phyloP scores from a whole-genome alignment of 2,888 invertebrate species.

The Mayetiola destructor region DNA sequence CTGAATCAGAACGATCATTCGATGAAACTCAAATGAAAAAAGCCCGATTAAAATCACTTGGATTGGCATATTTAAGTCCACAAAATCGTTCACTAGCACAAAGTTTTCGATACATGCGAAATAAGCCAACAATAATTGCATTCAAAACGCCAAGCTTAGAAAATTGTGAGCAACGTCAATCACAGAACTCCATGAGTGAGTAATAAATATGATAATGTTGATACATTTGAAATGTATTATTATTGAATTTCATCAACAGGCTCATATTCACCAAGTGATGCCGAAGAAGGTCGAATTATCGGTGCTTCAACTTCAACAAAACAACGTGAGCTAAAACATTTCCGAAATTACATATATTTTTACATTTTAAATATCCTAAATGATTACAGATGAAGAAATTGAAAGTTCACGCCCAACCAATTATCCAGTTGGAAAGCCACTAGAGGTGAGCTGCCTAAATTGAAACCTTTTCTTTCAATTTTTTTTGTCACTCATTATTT shows the following conservation, averaged over 20 bases:
- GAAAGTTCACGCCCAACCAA: slow-evolving; percentile 34
- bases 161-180: slow-evolving; percentile 44
- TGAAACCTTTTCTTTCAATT: no score
- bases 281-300: slow-evolving; percentile 45
- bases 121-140: slow-evolving; percentile 76
- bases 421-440: slow-evolving; percentile 65
- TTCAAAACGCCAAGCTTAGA: slow-evolving; percentile 72
- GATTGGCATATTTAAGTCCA: slow-evolving; percentile 54
- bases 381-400: neutral
- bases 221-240: slow-evolving; percentile 14
- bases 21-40: slow-evolving; percentile 50
- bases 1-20: slow-evolving; percentile 66
- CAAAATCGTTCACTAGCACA: slow-evolving; percentile 68
- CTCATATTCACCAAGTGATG: slow-evolving; percentile 34
- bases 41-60: slow-evolving; percentile 48
- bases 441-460: no score
- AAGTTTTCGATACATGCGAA: slow-evolving; percentile 79
- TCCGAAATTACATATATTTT: neutral
- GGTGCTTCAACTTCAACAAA: neutral
- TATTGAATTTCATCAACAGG: slow-evolving; percentile 21
- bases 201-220: neutral
- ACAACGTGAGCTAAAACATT: neutral
- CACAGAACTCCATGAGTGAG: slow-evolving; percentile 43
- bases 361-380: neutral
- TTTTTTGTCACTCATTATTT: neutral